Conservation (phyloP, 2,113 vertebrate species). For the Propithecus coquereli region DNA sequence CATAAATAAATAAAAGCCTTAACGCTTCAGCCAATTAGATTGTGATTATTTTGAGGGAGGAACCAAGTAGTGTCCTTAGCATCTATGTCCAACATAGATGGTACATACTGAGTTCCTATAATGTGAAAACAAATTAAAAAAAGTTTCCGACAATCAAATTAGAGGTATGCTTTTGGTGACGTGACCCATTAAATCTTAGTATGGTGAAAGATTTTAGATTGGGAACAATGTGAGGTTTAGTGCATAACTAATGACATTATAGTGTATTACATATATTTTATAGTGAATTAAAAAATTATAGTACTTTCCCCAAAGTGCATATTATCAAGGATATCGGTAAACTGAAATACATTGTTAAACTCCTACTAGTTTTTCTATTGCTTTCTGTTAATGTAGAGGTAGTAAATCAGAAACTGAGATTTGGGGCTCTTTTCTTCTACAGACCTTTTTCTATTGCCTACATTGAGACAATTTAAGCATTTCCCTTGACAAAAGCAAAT, state of each 20-base stretch:
- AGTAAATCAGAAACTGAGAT: not conserved
- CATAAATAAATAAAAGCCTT: not conserved
- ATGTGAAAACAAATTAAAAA: not conserved
- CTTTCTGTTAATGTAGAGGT: not conserved
- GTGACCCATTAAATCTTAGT: not conserved
- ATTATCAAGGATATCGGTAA: not conserved
- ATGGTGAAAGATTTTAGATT: not conserved
- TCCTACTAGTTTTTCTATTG: not conserved
- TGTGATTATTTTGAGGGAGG: not conserved
- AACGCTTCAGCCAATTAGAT: not conserved
- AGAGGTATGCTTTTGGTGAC: not conserved
- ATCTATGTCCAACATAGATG: not conserved
- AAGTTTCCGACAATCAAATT: not conserved
- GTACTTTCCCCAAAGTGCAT: not conserved
- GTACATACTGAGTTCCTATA: not conserved
- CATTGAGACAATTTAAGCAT: not conserved
- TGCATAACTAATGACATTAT: not conserved
- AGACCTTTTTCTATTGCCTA: not conserved
- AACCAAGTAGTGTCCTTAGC: not conserved
- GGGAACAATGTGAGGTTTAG: not conserved
- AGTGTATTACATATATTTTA: not conserved
- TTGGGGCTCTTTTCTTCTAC: not conserved
- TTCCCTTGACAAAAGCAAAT: constrained; percentile 10
- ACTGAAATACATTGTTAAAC: not conserved
- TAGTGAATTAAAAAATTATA: not conserved